Percentiles rank a stretch among this genome's conserved stretches.
phyloP scores from a whole-genome alignment of 2,113 vertebrate species.

The Elachura formosa region DNA sequence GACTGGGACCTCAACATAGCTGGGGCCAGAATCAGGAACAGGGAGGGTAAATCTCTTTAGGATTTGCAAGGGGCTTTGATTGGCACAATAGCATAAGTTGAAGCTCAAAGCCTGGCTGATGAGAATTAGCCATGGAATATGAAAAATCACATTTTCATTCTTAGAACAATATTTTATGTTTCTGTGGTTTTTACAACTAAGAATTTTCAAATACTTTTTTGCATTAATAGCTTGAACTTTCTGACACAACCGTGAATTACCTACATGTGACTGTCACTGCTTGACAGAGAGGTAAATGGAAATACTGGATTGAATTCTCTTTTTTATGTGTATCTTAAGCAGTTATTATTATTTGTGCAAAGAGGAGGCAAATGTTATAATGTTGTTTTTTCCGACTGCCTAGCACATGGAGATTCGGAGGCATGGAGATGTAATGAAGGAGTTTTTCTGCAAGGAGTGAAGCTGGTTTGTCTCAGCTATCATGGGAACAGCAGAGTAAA shows the following conservation, averaged over 20 bases:
- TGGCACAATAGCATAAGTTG: not conserved
- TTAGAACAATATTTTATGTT: not conserved
- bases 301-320: not conserved
- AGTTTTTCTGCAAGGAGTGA: not conserved
- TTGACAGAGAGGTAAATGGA: not conserved
- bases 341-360: not conserved
- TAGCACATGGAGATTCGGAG: not conserved
- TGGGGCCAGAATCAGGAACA: not conserved
- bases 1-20: not conserved
- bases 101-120: not conserved
- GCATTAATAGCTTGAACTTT: not conserved
- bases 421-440: not conserved
- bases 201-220: not conserved
- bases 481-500: not conserved
- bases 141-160: not conserved
- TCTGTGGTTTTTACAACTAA: not conserved
- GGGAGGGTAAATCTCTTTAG: not conserved
- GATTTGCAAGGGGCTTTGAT: not conserved
- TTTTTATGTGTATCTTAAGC: not conserved
- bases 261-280: not conserved
- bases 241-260: not conserved
- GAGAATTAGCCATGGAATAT: not conserved
- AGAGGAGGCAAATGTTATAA: not conserved
- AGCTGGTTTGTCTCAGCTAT: not conserved
- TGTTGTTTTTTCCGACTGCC: not conserved